Base-by-base conservation (phyloP, 2,888 invertebrate genomes). In the Dascillus cervinus region DNA sequence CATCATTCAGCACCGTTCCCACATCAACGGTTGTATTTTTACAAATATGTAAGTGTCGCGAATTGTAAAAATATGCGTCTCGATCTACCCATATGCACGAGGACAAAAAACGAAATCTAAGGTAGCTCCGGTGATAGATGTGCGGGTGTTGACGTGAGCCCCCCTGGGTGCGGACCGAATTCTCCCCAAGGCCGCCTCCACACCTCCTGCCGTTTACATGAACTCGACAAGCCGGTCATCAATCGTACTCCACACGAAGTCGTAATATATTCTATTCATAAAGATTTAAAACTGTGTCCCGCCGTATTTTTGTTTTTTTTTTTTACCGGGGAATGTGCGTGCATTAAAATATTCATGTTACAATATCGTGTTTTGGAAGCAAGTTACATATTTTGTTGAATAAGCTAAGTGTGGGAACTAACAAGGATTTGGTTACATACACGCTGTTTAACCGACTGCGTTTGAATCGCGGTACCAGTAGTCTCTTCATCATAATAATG, bases 61-160 rank as follows among this genome's bases (percentile, higher is more conserved):
- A n/a, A n/a, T n/a, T n/a, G n/a, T n/a, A n/a, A n/a, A n/a, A n/a
- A n/a, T n/a, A n/a, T n/a, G n/a, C n/a, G n/a, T n/a, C n/a, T n/a
- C n/a, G n/a, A n/a, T n/a, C n/a, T n/a, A n/a, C n/a, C n/a, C n/a
- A n/a, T n/a, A n/a, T n/a, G n/a, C n/a, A n/a, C n/a, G n/a, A n/a
- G n/a, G n/a, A n/a, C n/a, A n/a, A n/a, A n/a, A n/a, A n/a, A n/a
- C n/a, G n/a, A n/a, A n/a, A n/a, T n/a, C n/a, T n/a, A n/a, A 17
- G 17, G 17, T 17, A 17, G 17, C 17, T 14, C 22, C 23, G 20
- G 39, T 50, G 50, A 52, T 49, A 44, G 38, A 50, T 47, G 51
- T 49, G 52, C 51, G 52, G 52, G 52, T 53, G 52, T 50, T 53
- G 50, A 53, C 51, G 44, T 31, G 31, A 30, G 41, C 43, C 49